phyloP scores from a whole-genome alignment of 2,113 vertebrate genomes.

The Hipposideros armiger region DNA sequence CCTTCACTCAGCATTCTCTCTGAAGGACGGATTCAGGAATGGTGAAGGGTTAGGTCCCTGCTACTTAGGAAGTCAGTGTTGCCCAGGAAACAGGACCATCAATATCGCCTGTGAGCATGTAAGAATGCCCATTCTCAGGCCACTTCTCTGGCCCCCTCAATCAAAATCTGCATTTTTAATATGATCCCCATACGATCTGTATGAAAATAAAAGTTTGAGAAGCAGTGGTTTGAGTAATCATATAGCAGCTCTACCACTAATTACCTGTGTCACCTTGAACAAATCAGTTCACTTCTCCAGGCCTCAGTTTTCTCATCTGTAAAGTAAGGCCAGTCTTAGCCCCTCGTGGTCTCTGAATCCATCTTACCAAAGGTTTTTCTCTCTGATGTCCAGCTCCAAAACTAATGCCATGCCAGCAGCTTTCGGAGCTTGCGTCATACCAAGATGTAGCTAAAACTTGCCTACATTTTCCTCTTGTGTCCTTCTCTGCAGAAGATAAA shows the following conservation, averaged over 20 bases:
- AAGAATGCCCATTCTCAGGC: background rate
- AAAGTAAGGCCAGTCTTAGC: background rate
- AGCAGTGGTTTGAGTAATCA: background rate
- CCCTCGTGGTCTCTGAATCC: background rate
- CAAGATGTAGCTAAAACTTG: background rate
- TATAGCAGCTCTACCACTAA: background rate
- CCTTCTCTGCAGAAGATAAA: conserved; percentile 41
- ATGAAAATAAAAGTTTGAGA: conserved; percentile 26
- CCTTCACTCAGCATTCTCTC: background rate
- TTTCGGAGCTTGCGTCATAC: background rate
- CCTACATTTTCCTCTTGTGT: conserved; percentile 16
- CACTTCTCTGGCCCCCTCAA: background rate
- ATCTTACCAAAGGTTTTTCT: background rate
- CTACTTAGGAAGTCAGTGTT: background rate
- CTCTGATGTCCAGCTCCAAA: background rate
- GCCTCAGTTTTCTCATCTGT: background rate
- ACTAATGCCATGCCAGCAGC: background rate
- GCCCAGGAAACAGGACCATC: background rate
- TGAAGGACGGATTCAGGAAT: background rate
- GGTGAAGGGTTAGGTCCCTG: background rate
- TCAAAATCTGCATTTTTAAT: background rate
- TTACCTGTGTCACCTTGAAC: background rate
- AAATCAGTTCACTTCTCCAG: background rate
- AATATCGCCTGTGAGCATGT: background rate
- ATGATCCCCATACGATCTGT: background rate